Conservation (phyloP, 1,140 invertebrate species). For the Papilio glaucus region DNA sequence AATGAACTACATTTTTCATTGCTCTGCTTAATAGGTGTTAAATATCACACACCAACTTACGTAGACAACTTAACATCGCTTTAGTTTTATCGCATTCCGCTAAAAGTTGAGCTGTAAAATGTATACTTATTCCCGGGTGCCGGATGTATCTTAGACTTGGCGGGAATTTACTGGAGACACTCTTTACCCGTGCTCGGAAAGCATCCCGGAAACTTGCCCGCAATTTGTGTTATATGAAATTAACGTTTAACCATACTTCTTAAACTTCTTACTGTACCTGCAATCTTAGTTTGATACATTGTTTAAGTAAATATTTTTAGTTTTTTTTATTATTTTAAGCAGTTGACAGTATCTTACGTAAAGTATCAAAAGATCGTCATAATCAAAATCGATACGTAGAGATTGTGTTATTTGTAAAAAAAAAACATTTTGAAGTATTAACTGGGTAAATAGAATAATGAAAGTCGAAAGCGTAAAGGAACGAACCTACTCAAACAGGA, state of each 20-base stretch:
- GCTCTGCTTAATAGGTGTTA: constrained; percentile 24
- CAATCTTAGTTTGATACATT: too few species aligned
- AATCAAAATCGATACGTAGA: background rate
- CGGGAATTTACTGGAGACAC: background rate
- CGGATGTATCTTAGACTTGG: constrained; percentile 28
- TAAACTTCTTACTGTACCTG: background rate
- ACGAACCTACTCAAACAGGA: background rate
- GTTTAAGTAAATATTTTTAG: too few species aligned
- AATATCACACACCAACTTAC: constrained; percentile 14
- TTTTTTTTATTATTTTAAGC: too few species aligned
- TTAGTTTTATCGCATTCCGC: constrained; percentile 20
- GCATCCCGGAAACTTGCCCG: constrained; percentile 22
- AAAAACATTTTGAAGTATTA: background rate
- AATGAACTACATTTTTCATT: constrained; percentile 25
- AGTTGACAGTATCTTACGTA: too few species aligned
- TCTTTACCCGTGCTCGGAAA: constrained; percentile 17
- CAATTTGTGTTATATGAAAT: constrained; percentile 23
- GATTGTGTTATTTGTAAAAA: background rate
- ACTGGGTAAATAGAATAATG: background rate
- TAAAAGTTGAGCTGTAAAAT: constrained; percentile 35
- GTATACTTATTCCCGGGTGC: constrained; percentile 10
- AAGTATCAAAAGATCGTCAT: too few species aligned
- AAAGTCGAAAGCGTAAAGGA: background rate
- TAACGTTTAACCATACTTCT: constrained; percentile 15
- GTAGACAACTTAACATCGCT: constrained; percentile 11